Conservation (phyloP, 2,797 vertebrate genomes). For the Rhinatrema bivittatum region DNA sequence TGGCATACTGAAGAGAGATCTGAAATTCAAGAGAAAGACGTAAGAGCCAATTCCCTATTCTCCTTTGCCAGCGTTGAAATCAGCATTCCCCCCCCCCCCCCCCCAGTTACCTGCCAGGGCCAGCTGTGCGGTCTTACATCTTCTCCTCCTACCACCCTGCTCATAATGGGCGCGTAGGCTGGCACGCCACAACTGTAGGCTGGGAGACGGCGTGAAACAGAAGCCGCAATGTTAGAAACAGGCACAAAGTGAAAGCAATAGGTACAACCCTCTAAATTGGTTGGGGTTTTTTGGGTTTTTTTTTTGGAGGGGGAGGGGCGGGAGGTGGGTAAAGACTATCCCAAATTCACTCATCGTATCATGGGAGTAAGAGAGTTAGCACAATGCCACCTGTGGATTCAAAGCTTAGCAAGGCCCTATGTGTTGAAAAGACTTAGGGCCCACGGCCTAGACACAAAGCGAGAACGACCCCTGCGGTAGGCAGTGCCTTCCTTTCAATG, state of each 20-base stretch:
- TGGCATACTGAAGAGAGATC: conserved; percentile 56
- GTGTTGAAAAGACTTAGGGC: too few species aligned
- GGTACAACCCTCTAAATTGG: not conserved
- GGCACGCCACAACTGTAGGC: conserved; percentile 78
- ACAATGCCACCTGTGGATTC: too few species aligned
- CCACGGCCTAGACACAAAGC: too few species aligned
- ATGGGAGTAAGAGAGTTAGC: not conserved
- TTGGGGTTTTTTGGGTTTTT: not conserved
- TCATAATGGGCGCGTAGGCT: conserved; percentile 40
- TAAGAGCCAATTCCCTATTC: fast-evolving
- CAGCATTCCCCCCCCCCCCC: too few species aligned
- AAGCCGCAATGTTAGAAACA: fast-evolving
- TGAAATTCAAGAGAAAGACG: not conserved
- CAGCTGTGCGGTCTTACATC: conserved; percentile 70
- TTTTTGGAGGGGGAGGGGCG: not conserved
- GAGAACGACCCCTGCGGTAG: too few species aligned
- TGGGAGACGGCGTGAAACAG: conserved; percentile 23
- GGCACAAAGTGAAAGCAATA: too few species aligned
- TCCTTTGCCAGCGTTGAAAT: fast-evolving
- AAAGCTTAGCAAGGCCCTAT: too few species aligned
- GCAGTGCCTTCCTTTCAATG: too few species aligned
- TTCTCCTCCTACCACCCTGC: conserved; percentile 68
- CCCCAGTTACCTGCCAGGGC: conserved; percentile 89
- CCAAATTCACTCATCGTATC: not conserved
- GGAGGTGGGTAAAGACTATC: too few species aligned